Conservation (phyloP, 2,113 vertebrate genomes). For the Pholis gunnellus region DNA sequence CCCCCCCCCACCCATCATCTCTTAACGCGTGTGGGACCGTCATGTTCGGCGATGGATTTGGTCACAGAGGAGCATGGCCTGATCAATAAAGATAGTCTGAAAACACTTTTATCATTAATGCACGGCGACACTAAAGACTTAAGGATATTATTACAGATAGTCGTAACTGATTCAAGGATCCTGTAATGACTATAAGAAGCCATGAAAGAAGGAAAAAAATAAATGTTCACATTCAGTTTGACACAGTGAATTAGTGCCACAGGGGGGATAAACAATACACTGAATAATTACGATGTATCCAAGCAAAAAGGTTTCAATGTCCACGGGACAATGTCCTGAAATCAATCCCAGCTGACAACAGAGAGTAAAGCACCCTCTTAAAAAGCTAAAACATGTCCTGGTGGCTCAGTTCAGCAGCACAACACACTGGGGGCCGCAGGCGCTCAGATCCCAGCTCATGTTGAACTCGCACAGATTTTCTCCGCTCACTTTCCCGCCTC, state of each 20-base stretch:
- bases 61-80: slow-evolving; percentile 78
- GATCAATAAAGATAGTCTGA: slow-evolving; percentile 81
- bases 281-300: slow-evolving; percentile 74
- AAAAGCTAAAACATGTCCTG: slow-evolving; percentile 68
- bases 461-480: slow-evolving; percentile 64
- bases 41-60: slow-evolving; percentile 73
- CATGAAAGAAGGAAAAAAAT: slow-evolving; percentile 20
- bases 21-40: slow-evolving; percentile 76
- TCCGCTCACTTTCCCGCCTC: slow-evolving; percentile 67
- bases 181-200: slow-evolving; percentile 65
- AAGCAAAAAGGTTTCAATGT: slow-evolving; percentile 71
- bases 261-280: slow-evolving; percentile 71
- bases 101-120: slow-evolving; percentile 74
- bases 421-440: slow-evolving; percentile 63
- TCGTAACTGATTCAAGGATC: slow-evolving; percentile 67
- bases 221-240: slow-evolving; percentile 56
- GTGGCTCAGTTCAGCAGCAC: slow-evolving; percentile 54
- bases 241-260: slow-evolving; percentile 66
- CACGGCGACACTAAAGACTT: slow-evolving; percentile 72
- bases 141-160: slow-evolving; percentile 77
- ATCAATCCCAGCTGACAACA: slow-evolving; percentile 72
- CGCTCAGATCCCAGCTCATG: slow-evolving; percentile 67
- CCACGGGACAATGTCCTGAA: slow-evolving; percentile 72
- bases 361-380: slow-evolving; percentile 54
- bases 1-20: slow-evolving; percentile 62